A percentile compares a stretch with the other conserved stretches of the same genome.
phyloP scores from a whole-genome alignment of 2,888 invertebrate species.

The Sisyra nigra region DNA sequence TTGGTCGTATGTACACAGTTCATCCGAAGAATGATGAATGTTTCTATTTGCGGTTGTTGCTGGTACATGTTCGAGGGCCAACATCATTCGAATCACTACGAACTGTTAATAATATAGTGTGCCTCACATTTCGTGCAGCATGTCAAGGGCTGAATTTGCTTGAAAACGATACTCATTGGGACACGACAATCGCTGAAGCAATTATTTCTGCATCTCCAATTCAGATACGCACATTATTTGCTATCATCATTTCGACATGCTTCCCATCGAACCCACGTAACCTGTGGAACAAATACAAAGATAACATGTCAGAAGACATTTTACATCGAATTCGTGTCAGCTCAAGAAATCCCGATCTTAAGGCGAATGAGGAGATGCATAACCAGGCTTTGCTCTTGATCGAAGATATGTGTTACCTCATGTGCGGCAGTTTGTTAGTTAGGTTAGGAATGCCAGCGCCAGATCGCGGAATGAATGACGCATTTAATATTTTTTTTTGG shows the following conservation, averaged over 20 bases:
- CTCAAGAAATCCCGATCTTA: conserved; percentile 12
- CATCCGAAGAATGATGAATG: conserved; percentile 18
- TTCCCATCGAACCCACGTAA: conserved; percentile 13
- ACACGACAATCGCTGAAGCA: conserved; percentile 14
- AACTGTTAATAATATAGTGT: conserved; percentile 22
- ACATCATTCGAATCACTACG: conserved; percentile 19
- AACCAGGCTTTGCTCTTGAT: conserved; percentile 18
- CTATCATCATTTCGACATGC: conserved; percentile 16
- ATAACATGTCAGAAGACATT: conserved; percentile 15
- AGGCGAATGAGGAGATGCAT: conserved; percentile 15
- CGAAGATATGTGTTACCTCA: conserved; percentile 20
- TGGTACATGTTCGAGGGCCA: conserved; percentile 19
- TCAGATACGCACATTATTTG: conserved; percentile 16
- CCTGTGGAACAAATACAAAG: conserved; percentile 13
- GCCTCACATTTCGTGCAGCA: conserved; percentile 20
- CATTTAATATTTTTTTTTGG: conserved; percentile 15
- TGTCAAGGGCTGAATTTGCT: conserved; percentile 14
- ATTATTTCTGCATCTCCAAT: conserved; percentile 12
- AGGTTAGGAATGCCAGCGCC: conserved; percentile 16
- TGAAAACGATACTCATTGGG: conserved; percentile 16
- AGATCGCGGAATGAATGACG: conserved; percentile 15
- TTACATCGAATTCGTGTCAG: conserved; percentile 12
- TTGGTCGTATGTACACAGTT: conserved; percentile 18
- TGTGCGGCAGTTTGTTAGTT: conserved; percentile 15
- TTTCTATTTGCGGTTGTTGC: conserved; percentile 18